Base-by-base conservation (phyloP, 2,888 invertebrate species). In the Adineta ricciae region DNA sequence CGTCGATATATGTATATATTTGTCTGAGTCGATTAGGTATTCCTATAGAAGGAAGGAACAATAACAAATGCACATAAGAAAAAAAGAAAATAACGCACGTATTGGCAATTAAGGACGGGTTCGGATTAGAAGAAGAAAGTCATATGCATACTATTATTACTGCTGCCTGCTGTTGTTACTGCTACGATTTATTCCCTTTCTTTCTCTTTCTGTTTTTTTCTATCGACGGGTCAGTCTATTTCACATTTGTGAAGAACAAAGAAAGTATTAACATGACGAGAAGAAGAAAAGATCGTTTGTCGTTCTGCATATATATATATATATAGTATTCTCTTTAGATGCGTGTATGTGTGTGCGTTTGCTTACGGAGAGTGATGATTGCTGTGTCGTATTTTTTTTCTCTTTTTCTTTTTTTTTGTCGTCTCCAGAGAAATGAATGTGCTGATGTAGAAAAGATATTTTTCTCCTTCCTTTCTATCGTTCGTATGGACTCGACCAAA, bases 201-300 rank as follows among this genome's bases (percentile, higher is more conserved):
- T 32, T 64, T 64, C n/a, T 64, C 19, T 46, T 64, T 64, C 27
- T 64, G 32, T 64, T 32, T 36, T n/a, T 32, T 64, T 64, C 64
- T 64, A 4, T 64, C 64, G 64, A 64, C 64, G 64, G 64, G 64
- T 64, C 64, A 36, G 64, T 64, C 64, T 64, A 64, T 64, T 64
- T 64, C 64, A 64, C 64, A 64, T 64, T 64, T 64, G 64, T 36
- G 64, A 64, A 64, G 64, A 64, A 64, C 64, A 64, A 64, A 64
- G 64, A 64, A 64, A 64, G 27, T 64, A 64, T 64, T 64, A 64
- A 64, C 64, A 64, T 64, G 64, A 64, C 64, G 64, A 64, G 64
- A 64, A 64, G 27, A 64, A 64, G 64, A 56, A n/a, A 64, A 36
- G 64, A 64, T 27, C 64, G 32, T 64, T 64, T 64, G 64, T 64